These are phyloP conservation scores for Callochromis pleurospilus DNA, from an alignment of 2,113 vertebrate genomes.

Conservation along the genomic window DNA sequence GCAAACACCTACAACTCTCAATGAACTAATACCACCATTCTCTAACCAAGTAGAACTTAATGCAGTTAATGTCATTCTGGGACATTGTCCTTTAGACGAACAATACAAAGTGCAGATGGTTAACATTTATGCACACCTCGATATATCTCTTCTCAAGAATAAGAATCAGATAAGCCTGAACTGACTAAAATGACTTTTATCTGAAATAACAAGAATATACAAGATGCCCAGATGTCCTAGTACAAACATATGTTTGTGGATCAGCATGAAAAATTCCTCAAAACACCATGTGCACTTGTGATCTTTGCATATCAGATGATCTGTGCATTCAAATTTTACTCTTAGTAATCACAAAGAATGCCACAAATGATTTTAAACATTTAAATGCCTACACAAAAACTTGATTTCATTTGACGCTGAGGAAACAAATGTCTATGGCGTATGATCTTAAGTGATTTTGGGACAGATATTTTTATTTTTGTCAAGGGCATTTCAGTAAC, in stretches of 20 bases:
- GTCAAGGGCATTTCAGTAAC: not conserved
- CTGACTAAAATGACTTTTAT: not conserved
- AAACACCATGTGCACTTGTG: not conserved
- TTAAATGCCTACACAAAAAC: accelerated
- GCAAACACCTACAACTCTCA: not conserved
- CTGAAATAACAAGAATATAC: not conserved
- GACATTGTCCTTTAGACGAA: not conserved
- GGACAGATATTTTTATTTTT: not conserved
- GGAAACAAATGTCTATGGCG: not conserved
- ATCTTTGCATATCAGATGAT: not conserved
- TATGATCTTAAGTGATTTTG: not conserved
- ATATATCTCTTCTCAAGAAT: not conserved
- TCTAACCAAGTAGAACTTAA: not conserved
- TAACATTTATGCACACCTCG: not conserved
- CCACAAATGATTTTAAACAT: not conserved
- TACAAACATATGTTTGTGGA: not conserved
- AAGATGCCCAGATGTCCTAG: not conserved
- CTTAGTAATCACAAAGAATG: not conserved
- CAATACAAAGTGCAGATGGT: not conserved
- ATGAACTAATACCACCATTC: not conserved
- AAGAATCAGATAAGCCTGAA: not conserved
- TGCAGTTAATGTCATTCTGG: not conserved
- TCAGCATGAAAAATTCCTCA: not conserved
- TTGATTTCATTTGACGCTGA: not conserved
- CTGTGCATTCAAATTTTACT: not conserved